Conservation (phyloP, 2,797 vertebrate species). For the Knipowitschia caucasica region DNA sequence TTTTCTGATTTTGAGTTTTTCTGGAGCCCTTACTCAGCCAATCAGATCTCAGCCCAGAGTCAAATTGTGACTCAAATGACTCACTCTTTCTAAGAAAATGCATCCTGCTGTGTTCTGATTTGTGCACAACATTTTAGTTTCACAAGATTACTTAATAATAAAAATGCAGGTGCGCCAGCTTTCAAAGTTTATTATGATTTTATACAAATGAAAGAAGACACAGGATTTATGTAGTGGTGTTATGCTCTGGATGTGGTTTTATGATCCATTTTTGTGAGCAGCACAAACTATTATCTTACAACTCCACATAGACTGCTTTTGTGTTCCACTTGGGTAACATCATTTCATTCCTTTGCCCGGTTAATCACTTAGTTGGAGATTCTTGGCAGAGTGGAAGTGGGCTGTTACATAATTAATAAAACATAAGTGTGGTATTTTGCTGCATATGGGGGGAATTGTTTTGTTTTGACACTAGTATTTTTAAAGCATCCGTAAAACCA, state of each 20-base stretch:
- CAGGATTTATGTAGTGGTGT: slow-evolving; percentile 31
- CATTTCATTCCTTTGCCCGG: slow-evolving; percentile 8
- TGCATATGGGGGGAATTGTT: slow-evolving; percentile 1
- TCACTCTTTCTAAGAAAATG: too few species aligned
- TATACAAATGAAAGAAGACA: slow-evolving; percentile 35
- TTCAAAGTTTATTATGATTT: too few species aligned
- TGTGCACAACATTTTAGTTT: too few species aligned
- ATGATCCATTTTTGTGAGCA: slow-evolving; percentile 35
- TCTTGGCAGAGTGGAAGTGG: slow-evolving; percentile 13
- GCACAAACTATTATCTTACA: slow-evolving; percentile 17
- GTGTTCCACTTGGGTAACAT: slow-evolving; percentile 19
- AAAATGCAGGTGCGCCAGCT: too few species aligned
- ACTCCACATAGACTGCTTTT: slow-evolving; percentile 22
- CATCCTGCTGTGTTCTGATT: too few species aligned
- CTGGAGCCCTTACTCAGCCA: too few species aligned
- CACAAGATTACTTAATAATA: too few species aligned
- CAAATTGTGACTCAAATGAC: too few species aligned
- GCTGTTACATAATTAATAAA: slow-evolving; percentile 9
- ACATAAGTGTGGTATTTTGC: slow-evolving; percentile 11
- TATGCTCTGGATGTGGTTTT: slow-evolving; percentile 27
- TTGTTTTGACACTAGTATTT: neutral
- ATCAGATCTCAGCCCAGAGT: too few species aligned
- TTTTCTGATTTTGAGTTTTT: too few species aligned
- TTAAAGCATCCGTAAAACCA: neutral
- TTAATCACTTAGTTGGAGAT: slow-evolving; percentile 17